Base-by-base conservation (phyloP, 2,888 invertebrate genomes). In the Cremastobaeus sp. region DNA sequence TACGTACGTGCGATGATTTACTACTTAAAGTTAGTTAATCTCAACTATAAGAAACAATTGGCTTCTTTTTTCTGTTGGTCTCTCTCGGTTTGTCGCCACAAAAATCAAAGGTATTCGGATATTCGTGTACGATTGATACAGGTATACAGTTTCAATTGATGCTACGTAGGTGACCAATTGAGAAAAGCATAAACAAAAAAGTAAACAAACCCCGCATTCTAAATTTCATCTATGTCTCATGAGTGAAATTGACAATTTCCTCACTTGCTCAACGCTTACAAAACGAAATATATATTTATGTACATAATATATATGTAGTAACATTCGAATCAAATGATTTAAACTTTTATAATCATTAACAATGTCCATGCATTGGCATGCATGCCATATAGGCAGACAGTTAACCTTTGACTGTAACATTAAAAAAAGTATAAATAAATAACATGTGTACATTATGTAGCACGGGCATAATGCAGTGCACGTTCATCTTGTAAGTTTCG, bases 261-360 rank as follows among this genome's bases (percentile, higher is more conserved):
- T 25, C 14, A 20, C 32, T 18, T 6, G 11, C 18, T 34, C 12
- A 34, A 15, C 11, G 12, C 14, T 21, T 25, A 5, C 21, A 12
- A 1, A 32, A 17, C 15, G 14, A 50, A 32, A 41, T 60, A 41
- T 21, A 54, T 28, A 39, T 39, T 17, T 39, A n/a, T n/a, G n/a
- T n/a, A n/a, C n/a, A n/a, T n/a, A n/a, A n/a, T n/a, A n/a, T n/a
- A n/a, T n/a, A n/a, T n/a, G n/a, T 25, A 8, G 25, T 30, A 39
- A 43, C 15, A 47, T 28, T 21, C 30, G 12, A 66, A 55, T 66
- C 32, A 30, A 50, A 41, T 28, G 37, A 48, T 50, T 62, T 50
- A 62, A 57, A 55, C 45, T 55, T 65, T 65, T 14, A 39, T 39
- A 47, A 55, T 45, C 9, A 39, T 25, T 55, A 65, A 65, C 55